phyloP scores from a whole-genome alignment of 1,140 invertebrate genomes.

The Drosophila sucinea region DNA sequence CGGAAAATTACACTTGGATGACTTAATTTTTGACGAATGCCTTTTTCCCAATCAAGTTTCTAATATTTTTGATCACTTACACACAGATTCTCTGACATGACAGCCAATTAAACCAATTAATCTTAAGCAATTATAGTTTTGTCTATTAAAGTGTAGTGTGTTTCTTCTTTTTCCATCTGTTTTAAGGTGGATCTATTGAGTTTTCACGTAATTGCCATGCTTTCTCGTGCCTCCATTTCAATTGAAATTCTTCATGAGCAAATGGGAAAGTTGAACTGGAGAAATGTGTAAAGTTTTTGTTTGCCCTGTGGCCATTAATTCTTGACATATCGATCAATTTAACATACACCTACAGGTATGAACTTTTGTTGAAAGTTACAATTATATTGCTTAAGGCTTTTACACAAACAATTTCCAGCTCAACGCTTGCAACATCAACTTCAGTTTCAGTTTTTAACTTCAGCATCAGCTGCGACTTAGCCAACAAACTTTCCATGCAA shows the following conservation, averaged over 20 bases:
- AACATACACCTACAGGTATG: background rate
- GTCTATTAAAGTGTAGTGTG: too few species aligned
- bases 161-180: too few species aligned
- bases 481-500: conserved; percentile 12
- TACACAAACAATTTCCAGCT: conserved; percentile 22
- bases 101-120: too few species aligned
- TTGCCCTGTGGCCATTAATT: background rate
- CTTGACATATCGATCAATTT: conserved; percentile 8
- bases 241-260: background rate
- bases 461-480: conserved; percentile 11
- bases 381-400: conserved; percentile 7
- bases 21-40: too few species aligned
- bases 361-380: conserved; percentile 5
- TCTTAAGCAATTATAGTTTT: too few species aligned
- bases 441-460: background rate
- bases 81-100: too few species aligned
- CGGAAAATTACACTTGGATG: too few species aligned
- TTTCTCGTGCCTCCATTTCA: background rate
- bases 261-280: background rate
- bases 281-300: background rate
- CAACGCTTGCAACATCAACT: conserved; percentile 10
- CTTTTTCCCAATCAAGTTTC: too few species aligned
- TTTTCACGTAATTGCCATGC: too few species aligned
- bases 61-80: too few species aligned
- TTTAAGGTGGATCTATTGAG: too few species aligned